These are phyloP conservation scores for Phasianus colchicus DNA, from an alignment of 2,113 vertebrate genomes.

Conservation along the genomic window DNA sequence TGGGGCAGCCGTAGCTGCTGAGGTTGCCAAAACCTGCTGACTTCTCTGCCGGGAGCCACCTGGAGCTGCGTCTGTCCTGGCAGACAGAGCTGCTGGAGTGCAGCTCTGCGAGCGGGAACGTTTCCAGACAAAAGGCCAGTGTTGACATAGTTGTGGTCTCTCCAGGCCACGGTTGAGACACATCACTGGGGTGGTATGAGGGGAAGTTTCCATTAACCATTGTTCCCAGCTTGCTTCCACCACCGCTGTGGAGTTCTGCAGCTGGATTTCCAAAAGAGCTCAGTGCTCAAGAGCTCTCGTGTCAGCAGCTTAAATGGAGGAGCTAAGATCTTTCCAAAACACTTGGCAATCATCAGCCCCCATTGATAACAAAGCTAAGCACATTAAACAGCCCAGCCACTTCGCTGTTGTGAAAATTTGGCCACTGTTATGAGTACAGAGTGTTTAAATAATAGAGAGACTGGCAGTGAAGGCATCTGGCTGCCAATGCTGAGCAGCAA, in stretches of 20 bases:
- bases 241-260: neutral
- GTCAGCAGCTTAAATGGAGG: slow-evolving; percentile 35
- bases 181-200: slow-evolving; percentile 55
- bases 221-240: slow-evolving; percentile 51
- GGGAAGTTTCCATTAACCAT: slow-evolving; percentile 64
- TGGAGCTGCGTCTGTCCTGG: slow-evolving; percentile 14
- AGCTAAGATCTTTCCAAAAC: slow-evolving; percentile 47
- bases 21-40: neutral
- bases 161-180: slow-evolving; percentile 10
- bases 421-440: neutral
- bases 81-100: neutral
- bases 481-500: neutral
- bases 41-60: slow-evolving; percentile 4
- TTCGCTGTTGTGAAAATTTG: slow-evolving; percentile 15
- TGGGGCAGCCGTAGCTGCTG: neutral
- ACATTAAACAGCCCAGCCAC: slow-evolving; percentile 18
- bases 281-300: slow-evolving; percentile 27
- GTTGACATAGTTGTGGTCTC: slow-evolving; percentile 54
- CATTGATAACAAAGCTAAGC: slow-evolving; percentile 50
- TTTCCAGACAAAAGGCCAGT: slow-evolving; percentile 47
- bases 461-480: neutral
- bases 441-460: slow-evolving; percentile 4
- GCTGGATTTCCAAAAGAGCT: slow-evolving; percentile 53
- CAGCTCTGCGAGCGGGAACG: neutral
- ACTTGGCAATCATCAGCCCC: neutral